phyloP scores from a whole-genome alignment of 2,113 vertebrate species.

The Petrocephalus microphthalmus region DNA sequence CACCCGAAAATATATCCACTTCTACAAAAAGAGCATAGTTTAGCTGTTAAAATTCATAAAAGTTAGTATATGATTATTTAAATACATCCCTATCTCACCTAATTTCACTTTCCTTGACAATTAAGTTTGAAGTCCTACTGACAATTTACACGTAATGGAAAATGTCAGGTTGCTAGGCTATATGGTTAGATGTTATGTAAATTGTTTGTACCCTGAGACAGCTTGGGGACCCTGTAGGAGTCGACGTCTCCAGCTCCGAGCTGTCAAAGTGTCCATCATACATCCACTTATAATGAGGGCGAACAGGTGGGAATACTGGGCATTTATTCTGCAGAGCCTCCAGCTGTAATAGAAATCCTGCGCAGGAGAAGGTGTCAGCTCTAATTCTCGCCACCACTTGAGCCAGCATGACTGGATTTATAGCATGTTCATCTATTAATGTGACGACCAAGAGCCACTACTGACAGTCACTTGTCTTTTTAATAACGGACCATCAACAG shows the following conservation, averaged over 20 bases:
- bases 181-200: neutral
- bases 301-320: neutral
- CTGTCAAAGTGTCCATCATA: conserved; percentile 10
- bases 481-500: conserved; percentile 3
- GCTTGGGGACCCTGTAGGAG: neutral
- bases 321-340: conserved; percentile 1
- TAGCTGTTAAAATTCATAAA: neutral
- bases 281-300: conserved; percentile 7
- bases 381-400: neutral
- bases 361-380: conserved; percentile 14
- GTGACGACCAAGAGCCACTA: neutral
- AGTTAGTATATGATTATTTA: neutral
- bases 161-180: neutral
- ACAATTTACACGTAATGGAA: neutral
- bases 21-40: neutral
- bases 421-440: neutral
- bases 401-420: neutral
- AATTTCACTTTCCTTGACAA: neutral
- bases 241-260: neutral
- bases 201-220: neutral
- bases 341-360: conserved; percentile 3
- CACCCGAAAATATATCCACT: neutral
- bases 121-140: neutral
- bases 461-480: neutral
- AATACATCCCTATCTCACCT: neutral